phyloP scores from a whole-genome alignment of 2,888 invertebrate genomes.

The Drosophila cracens region DNA sequence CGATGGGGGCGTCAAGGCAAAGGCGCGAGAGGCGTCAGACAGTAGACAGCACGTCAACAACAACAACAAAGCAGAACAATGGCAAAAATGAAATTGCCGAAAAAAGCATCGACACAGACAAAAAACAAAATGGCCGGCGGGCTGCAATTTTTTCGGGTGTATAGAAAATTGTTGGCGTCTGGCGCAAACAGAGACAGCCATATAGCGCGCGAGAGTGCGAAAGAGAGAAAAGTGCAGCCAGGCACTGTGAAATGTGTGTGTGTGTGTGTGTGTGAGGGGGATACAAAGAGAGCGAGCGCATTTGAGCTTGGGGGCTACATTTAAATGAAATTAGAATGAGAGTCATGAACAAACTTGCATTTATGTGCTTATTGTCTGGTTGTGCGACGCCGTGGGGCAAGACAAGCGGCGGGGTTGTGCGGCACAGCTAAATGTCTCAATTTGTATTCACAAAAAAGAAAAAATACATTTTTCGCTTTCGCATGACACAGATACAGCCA shows the following conservation, averaged over 20 bases:
- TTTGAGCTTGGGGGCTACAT: constrained; percentile 27
- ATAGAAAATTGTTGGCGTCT: constrained; percentile 14
- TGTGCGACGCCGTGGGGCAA: background rate
- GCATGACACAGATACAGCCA: constrained; percentile 70
- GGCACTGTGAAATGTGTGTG: background rate
- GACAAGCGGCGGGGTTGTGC: background rate
- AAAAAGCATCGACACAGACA: constrained; percentile 45
- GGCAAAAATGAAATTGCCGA: constrained; percentile 62
- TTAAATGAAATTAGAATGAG: constrained; percentile 77
- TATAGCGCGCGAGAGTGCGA: constrained; percentile 6
- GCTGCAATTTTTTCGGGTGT: constrained; percentile 66
- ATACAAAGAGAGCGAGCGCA: background rate
- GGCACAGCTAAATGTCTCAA: constrained; percentile 36
- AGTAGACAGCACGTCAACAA: constrained; percentile 39
- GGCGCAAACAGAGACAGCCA: constrained; percentile 18
- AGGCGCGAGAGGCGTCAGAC: constrained; percentile 67
- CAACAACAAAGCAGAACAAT: constrained; percentile 48
- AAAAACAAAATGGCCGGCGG: constrained; percentile 73
- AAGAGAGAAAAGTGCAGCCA: background rate
- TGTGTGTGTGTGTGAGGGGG: background rate
- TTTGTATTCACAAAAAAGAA: constrained; percentile 35
- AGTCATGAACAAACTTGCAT: constrained; percentile 59
- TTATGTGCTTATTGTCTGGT: constrained; percentile 23
- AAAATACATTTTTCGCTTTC: constrained; percentile 64
- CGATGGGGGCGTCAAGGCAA: constrained; percentile 46